Conservation (phyloP, 2,797 vertebrate species). For the Lepilemur septentrionalis region DNA sequence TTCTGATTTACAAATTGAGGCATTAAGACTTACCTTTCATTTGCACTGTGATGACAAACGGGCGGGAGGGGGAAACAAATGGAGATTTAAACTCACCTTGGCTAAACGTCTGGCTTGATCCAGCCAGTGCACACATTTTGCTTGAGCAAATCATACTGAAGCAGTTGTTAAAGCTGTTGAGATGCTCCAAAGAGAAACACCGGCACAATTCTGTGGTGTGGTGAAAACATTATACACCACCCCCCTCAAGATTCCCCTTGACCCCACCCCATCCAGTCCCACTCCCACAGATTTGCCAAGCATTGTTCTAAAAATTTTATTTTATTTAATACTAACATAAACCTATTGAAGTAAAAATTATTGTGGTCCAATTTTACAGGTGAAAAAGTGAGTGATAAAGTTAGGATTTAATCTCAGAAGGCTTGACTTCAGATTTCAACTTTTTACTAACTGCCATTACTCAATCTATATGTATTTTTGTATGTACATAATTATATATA, state of each 20-base stretch:
- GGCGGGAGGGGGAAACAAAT: not conserved
- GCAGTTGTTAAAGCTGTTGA: not conserved
- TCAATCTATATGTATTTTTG: not conserved
- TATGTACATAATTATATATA: not conserved
- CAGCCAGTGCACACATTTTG: not conserved
- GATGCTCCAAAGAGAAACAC: not conserved
- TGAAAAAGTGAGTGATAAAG: not conserved
- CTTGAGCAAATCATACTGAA: not conserved
- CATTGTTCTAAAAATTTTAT: not conserved
- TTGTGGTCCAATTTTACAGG: not conserved
- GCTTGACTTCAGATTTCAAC: not conserved
- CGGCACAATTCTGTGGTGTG: not conserved
- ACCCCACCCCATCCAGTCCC: too few species aligned
- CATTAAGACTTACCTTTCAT: not conserved
- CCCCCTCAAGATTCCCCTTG: too few species aligned
- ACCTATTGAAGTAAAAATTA: not conserved
- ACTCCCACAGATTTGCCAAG: not conserved
- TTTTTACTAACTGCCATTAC: not conserved
- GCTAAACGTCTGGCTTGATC: not conserved
- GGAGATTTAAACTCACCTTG: not conserved
- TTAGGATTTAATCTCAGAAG: not conserved
- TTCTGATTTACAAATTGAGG: not conserved
- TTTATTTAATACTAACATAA: not conserved
- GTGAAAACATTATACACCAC: not conserved
- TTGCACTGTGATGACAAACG: not conserved